Evolutionary conservation across 2,797 vertebrate genomes (phyloP).

Genomic region (Chelon labrosus): DNA sequence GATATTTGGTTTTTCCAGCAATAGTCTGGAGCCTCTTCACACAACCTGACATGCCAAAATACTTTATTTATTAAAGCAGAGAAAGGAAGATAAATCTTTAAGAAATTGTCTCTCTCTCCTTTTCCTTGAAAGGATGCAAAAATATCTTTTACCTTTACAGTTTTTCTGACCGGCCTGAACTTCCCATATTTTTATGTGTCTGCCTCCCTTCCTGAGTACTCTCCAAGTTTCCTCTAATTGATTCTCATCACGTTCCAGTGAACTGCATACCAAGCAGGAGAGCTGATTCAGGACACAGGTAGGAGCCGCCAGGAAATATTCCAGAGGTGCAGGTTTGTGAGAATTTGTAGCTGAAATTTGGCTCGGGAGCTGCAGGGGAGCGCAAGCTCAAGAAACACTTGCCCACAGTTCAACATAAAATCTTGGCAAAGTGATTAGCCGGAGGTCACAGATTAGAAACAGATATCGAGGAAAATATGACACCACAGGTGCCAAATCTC

Average conservation of each 20-base stretch:
- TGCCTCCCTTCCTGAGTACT: background rate
- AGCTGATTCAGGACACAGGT: slow-evolving; percentile 49
- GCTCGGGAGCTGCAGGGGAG: background rate
- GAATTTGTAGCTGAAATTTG: slow-evolving; percentile 22
- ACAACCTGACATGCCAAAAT: slow-evolving; percentile 47
- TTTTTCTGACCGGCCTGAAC: slow-evolving; percentile 13
- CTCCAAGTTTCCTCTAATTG: slow-evolving; percentile 48
- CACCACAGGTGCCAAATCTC: slow-evolving; percentile 21
- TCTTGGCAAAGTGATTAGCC: slow-evolving; percentile 32
- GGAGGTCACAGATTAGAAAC: slow-evolving; percentile 48
- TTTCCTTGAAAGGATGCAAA: slow-evolving; percentile 36
- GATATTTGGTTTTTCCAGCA: slow-evolving; percentile 27
- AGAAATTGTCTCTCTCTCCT: slow-evolving; percentile 14
- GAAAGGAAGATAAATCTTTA: slow-evolving; percentile 40
- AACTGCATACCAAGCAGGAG: slow-evolving; percentile 10
- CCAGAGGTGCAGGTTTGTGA: slow-evolving; percentile 8
- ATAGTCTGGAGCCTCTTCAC: slow-evolving; percentile 31
- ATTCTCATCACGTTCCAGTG: slow-evolving; percentile 29
- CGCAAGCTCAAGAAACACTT: slow-evolving; percentile 8
- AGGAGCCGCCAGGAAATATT: slow-evolving; percentile 37
- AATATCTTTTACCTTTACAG: slow-evolving; percentile 41
- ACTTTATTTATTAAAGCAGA: slow-evolving; percentile 31
- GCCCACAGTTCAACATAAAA: slow-evolving; percentile 21
- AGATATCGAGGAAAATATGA: slow-evolving; percentile 33
- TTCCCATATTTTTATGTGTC: slow-evolving; percentile 12